These are phyloP conservation scores for Heliconius ismenius DNA, from an alignment of 2,888 invertebrate genomes.

Conservation along the genomic window DNA sequence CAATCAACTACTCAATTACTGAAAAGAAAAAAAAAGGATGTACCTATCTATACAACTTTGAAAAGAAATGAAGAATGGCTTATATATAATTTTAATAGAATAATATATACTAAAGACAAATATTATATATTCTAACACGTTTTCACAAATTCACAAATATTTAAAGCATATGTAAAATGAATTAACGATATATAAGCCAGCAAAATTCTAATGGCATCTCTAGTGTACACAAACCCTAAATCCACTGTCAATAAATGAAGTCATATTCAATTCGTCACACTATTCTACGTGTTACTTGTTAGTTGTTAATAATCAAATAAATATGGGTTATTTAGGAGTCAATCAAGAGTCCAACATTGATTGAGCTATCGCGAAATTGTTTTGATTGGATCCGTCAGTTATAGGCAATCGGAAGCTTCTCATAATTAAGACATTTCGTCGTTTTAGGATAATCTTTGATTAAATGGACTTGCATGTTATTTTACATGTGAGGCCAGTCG, in stretches of 20 bases:
- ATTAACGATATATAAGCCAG: no score
- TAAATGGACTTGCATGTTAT: not conserved
- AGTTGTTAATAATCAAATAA: constrained; percentile 21
- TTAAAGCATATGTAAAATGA: no score
- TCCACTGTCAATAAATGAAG: constrained; percentile 13
- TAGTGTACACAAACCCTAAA: constrained; percentile 5
- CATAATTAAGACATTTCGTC: not conserved
- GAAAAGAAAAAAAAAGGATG: no score
- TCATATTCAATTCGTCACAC: constrained; percentile 18
- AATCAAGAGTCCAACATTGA: constrained; percentile 21
- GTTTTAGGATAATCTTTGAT: not conserved
- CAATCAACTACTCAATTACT: no score
- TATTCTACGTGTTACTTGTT: constrained; percentile 5
- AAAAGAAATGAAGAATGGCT: no score
- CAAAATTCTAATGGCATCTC: no score
- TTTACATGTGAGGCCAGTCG: not conserved
- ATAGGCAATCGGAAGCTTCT: constrained; percentile 29
- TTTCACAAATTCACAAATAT: no score
- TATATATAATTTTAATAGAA: no score
- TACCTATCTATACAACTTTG: no score
- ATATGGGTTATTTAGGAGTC: constrained; percentile 18
- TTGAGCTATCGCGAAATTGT: constrained; percentile 37
- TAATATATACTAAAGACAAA: no score
- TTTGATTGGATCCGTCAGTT: constrained; percentile 34
- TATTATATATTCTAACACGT: no score